phyloP scores from a whole-genome alignment of 2,797 vertebrate species.

The Dicrostonyx torquatus region DNA sequence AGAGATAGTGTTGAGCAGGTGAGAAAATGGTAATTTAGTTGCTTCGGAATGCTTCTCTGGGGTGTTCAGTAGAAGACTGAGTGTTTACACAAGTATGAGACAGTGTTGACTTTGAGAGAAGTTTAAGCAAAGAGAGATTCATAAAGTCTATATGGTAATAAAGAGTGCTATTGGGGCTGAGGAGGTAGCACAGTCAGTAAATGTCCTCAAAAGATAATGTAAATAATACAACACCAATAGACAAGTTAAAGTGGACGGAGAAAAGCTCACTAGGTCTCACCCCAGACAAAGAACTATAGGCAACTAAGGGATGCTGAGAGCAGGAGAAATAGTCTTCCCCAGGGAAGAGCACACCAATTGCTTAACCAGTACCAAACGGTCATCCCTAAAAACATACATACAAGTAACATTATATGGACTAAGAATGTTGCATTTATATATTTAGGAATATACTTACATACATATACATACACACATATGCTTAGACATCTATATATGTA shows the following conservation, averaged over 20 bases:
- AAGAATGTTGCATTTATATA: no score
- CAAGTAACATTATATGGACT: not conserved
- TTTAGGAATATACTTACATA: not conserved
- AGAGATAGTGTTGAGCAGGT: not conserved
- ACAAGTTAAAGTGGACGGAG: not conserved
- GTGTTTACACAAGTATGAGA: slow-evolving; percentile 21
- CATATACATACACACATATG: not conserved
- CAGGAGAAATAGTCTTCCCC: not conserved
- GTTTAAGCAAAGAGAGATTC: slow-evolving; percentile 24
- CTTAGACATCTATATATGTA: not conserved
- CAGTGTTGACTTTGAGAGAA: slow-evolving; percentile 36
- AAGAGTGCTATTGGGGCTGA: not conserved
- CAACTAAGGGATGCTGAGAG: not conserved
- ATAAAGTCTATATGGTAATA: slow-evolving; percentile 12
- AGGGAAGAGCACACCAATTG: no score
- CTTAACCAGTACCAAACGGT: not conserved
- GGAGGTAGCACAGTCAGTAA: not conserved
- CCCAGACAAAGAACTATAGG: not conserved
- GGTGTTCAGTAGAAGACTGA: not conserved
- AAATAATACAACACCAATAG: not conserved
- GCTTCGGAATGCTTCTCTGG: not conserved
- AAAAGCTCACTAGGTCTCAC: not conserved
- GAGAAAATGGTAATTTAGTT: slow-evolving; percentile 41
- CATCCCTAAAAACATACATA: not conserved
- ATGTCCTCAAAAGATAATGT: not conserved